Evolutionary conservation across 2,113 vertebrate genomes (phyloP).

Genomic region (Chiloscyllium plagiosum): DNA sequence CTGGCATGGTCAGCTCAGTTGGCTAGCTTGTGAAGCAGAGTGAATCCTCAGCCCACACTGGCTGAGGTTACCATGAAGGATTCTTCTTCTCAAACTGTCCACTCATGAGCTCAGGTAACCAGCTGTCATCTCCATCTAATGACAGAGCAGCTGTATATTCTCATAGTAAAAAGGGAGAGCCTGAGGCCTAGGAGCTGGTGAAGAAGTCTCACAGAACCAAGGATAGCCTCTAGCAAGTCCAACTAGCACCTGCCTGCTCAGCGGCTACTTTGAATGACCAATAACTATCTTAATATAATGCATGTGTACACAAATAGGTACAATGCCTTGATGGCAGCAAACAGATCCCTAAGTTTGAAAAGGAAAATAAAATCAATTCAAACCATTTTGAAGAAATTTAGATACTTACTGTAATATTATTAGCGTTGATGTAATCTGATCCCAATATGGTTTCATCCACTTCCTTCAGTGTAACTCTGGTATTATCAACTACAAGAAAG

Average conservation of each 20-base stretch:
- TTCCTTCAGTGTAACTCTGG: conserved; percentile 62
- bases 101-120: no score
- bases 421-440: conserved; percentile 79
- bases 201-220: not conserved
- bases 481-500: conserved; percentile 65
- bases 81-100: no score
- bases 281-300: not conserved
- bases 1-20: no score
- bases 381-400: not conserved
- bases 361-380: not conserved
- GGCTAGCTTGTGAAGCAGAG: no score
- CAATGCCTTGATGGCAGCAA: not conserved
- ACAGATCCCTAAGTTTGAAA: not conserved
- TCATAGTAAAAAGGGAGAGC: not conserved
- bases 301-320: no score
- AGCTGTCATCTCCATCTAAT: no score
- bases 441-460: conserved; percentile 57
- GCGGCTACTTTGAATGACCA: not conserved
- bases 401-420: conserved; percentile 69
- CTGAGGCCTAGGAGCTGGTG: not conserved
- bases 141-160: no score
- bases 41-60: no score
- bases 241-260: not conserved
- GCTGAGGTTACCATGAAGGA: no score
- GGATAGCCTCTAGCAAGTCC: not conserved